phyloP scores from a whole-genome alignment of 92 coral and sea anemone genomes.

The Anthopleura xanthogrammica region DNA sequence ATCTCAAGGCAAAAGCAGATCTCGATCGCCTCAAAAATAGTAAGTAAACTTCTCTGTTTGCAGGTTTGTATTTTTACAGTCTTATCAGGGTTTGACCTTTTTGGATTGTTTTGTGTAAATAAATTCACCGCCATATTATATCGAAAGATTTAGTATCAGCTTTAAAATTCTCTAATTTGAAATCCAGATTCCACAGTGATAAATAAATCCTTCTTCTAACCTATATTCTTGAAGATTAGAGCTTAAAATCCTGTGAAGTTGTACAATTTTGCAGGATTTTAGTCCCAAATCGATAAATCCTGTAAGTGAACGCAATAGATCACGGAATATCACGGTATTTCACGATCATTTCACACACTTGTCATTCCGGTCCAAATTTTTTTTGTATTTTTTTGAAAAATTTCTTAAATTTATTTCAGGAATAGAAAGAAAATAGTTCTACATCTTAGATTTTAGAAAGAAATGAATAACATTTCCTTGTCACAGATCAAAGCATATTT shows the following conservation, averaged over 20 bases:
- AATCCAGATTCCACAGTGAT: not conserved
- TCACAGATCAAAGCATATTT: not conserved
- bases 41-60: slow-evolving; percentile 18
- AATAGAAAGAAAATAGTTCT: not conserved
- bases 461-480: not conserved
- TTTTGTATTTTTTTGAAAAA: not conserved
- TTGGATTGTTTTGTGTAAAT: not conserved
- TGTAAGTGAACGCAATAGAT: not conserved
- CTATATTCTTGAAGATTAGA: not conserved
- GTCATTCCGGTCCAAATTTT: not conserved
- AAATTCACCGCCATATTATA: not conserved
- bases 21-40: slow-evolving; percentile 90
- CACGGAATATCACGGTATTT: not conserved
- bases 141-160: not conserved
- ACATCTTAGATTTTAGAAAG: not conserved
- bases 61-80: not conserved
- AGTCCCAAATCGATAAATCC: not conserved
- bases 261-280: not conserved
- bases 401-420: not conserved
- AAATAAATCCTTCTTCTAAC: not conserved
- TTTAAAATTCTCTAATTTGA: not conserved
- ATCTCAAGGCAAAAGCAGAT: slow-evolving; percentile 79
- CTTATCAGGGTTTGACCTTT: slow-evolving; percentile 1
- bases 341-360: not conserved
- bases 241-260: not conserved